Conservation (phyloP, 2,888 invertebrate species). For the Dryocosmus kuriphilus region DNA sequence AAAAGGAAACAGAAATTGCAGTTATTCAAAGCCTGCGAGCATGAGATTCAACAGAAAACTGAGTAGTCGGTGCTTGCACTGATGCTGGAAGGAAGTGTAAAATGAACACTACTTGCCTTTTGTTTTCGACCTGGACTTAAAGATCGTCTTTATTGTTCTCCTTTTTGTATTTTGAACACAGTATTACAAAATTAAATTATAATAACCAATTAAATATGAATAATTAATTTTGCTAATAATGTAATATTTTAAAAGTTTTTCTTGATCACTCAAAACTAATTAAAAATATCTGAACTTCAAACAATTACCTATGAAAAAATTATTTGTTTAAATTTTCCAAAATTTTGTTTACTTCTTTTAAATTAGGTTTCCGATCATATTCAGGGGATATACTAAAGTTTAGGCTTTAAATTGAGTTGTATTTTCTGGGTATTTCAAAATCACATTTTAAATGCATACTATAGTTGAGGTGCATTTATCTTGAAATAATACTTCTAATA, state of each 20-base stretch:
- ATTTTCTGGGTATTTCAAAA: too few relatives aligned
- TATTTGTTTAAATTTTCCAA: too few relatives aligned
- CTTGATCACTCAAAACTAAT: too few relatives aligned
- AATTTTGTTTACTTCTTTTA: too few relatives aligned
- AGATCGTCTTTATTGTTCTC: neutral
- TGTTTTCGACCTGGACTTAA: neutral
- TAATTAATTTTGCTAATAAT: neutral
- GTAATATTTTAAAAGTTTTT: neutral
- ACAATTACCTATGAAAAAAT: too few relatives aligned
- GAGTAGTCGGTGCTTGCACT: neutral
- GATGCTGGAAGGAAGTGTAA: neutral
- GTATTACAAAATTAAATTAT: neutral
- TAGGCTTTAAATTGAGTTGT: too few relatives aligned
- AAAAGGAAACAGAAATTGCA: conserved; percentile 3
- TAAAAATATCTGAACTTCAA: too few relatives aligned
- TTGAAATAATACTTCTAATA: too few relatives aligned
- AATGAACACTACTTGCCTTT: conserved; percentile 13
- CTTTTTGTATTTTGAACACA: neutral
- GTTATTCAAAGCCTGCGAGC: conserved; percentile 2
- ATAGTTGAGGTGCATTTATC: too few relatives aligned
- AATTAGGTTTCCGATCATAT: too few relatives aligned
- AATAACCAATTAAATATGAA: neutral
- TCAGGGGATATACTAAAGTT: too few relatives aligned
- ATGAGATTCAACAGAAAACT: neutral
- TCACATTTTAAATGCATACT: too few relatives aligned